Evolutionary conservation across 2,888 invertebrate species (phyloP).

Genomic region (Rhopalosiphum nymphaeae): DNA sequence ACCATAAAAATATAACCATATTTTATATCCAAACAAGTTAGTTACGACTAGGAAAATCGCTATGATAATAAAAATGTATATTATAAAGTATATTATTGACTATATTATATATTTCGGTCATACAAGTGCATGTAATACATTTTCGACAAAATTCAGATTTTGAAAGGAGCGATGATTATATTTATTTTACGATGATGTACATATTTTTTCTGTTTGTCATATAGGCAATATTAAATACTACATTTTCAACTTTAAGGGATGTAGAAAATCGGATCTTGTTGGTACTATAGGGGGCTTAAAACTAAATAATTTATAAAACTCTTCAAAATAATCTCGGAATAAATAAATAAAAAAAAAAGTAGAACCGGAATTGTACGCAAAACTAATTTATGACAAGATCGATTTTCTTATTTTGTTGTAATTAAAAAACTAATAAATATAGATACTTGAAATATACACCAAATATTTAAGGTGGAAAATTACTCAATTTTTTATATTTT

Average conservation of each 20-base stretch:
- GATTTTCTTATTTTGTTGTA: no score
- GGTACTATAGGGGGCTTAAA: background rate
- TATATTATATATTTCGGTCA: background rate
- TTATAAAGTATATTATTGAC: background rate
- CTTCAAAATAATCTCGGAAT: no score
- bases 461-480: no score
- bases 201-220: background rate
- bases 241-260: background rate
- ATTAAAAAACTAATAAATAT: no score
- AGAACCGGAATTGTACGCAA: no score
- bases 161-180: background rate
- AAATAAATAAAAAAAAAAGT: no score
- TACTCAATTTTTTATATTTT: no score
- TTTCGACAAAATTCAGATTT: background rate
- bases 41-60: background rate
- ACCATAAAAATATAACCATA: background rate
- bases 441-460: no score
- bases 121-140: background rate
- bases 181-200: background rate
- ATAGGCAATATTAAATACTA: background rate
- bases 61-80: background rate
- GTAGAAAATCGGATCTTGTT: background rate
- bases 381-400: no score
- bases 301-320: no score
- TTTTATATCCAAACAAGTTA: background rate